Evolutionary conservation across 2,888 invertebrate species (phyloP).

Genomic region (Agriopis aurantiaria): DNA sequence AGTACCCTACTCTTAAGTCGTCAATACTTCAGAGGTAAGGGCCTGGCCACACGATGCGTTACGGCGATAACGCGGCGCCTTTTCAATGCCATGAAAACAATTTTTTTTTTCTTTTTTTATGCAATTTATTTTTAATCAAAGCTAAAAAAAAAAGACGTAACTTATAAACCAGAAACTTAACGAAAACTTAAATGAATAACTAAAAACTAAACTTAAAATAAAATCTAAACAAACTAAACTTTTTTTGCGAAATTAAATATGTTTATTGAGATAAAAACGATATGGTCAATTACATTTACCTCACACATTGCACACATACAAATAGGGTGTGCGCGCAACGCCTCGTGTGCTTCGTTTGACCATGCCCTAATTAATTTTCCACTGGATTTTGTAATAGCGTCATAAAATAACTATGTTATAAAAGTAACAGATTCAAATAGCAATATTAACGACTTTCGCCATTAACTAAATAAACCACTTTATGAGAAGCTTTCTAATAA

Average conservation of each 20-base stretch:
- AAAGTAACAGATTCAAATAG: slow-evolving; percentile 2
- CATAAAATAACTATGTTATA: slow-evolving; percentile 6
- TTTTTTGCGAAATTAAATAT: no score
- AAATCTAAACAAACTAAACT: no score
- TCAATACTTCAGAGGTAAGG: neutral
- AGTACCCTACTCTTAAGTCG: neutral
- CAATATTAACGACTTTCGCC: slow-evolving; percentile 10
- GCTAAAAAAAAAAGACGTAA: no score
- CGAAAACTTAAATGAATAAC: no score
- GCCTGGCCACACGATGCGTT: neutral
- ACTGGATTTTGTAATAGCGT: neutral
- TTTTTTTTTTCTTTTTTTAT: no score
- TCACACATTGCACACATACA: no score
- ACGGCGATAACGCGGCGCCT: neutral
- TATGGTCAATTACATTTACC: no score
- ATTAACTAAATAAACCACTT: neutral
- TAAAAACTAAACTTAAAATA: no score
- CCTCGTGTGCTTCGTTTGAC: neutral
- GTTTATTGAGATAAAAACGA: no score
- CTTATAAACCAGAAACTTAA: no score
- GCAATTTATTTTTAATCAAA: no score
- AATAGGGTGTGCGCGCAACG: no score
- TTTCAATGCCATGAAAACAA: neutral
- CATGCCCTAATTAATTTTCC: neutral
- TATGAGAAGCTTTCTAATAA: neutral